A percentile compares a stretch with the other conserved stretches of the same genome.
Conservation (phyloP, 2,797 vertebrate species). For the Eulemur rubriventer region DNA sequence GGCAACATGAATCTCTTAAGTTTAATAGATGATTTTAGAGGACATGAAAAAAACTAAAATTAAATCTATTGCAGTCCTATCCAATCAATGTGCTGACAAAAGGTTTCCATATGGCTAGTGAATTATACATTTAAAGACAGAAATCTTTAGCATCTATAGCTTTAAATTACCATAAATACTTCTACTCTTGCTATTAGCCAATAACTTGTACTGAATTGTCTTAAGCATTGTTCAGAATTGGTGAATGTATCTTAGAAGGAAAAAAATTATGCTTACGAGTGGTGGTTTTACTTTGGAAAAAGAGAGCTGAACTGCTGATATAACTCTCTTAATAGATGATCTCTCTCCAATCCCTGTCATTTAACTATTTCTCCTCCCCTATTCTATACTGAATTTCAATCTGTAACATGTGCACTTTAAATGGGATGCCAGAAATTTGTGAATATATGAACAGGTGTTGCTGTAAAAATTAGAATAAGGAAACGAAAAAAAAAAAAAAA, state of each 20-base stretch:
- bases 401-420: constrained; percentile 44
- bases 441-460: constrained; percentile 60
- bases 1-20: not conserved
- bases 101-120: not conserved
- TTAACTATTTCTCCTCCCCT: not conserved
- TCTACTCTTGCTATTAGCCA: not conserved
- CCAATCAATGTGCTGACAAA: not conserved
- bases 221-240: not conserved
- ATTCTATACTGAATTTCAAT: constrained; percentile 46
- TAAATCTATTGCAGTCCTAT: not conserved
- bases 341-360: not conserved
- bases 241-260: not conserved
- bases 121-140: constrained; percentile 32
- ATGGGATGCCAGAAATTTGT: constrained; percentile 13
- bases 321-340: constrained; percentile 27
- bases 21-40: constrained; percentile 11
- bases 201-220: not conserved
- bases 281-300: not conserved
- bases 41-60: constrained; percentile 1
- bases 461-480: constrained; percentile 66
- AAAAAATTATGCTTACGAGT: not conserved
- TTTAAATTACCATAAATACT: constrained; percentile 46
- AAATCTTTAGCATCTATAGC: not conserved
- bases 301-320: not conserved
- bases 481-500: constrained; percentile 24